Conservation (phyloP, 1,140 invertebrate species). For the Listronotus oregonensis region DNA sequence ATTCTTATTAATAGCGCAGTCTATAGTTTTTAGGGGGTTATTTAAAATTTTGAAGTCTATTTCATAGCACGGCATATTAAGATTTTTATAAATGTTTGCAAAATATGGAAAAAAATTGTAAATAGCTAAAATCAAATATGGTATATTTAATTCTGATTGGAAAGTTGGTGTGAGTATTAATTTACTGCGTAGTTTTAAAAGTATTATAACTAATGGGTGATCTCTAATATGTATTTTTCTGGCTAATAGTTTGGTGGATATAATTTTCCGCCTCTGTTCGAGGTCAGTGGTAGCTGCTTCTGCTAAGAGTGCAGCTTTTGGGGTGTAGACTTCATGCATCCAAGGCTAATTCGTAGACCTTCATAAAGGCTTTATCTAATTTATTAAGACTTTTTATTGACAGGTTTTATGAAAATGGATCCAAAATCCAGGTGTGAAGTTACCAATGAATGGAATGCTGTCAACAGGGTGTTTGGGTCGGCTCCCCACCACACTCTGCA, state of each 20-base stretch:
- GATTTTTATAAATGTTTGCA: conserved; percentile 6
- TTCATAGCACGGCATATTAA: conserved; percentile 11
- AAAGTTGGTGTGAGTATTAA: background rate
- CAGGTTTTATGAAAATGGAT: background rate
- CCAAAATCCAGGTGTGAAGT: conserved; percentile 7
- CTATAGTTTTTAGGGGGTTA: conserved; percentile 4
- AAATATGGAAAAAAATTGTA: background rate
- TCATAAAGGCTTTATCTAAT: background rate
- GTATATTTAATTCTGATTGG: background rate
- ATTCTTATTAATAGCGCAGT: conserved; percentile 3
- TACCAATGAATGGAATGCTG: background rate
- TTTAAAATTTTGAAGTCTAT: conserved; percentile 1
- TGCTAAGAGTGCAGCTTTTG: conserved; percentile 9
- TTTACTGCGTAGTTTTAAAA: conserved; percentile 1
- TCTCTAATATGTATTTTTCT: conserved; percentile 6
- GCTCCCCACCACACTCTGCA: conserved; percentile 20
- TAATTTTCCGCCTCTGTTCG: conserved; percentile 17
- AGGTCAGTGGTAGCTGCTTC: conserved; percentile 18
- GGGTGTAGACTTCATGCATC: conserved; percentile 17
- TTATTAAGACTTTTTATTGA: background rate
- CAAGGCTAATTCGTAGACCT: conserved; percentile 1
- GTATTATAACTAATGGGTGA: conserved; percentile 16
- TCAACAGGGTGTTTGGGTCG: conserved; percentile 16
- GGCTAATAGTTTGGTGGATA: conserved; percentile 21
- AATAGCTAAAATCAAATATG: conserved; percentile 3